Conservation (phyloP, 2,888 invertebrate genomes). For the Toxonevra muliebris region DNA sequence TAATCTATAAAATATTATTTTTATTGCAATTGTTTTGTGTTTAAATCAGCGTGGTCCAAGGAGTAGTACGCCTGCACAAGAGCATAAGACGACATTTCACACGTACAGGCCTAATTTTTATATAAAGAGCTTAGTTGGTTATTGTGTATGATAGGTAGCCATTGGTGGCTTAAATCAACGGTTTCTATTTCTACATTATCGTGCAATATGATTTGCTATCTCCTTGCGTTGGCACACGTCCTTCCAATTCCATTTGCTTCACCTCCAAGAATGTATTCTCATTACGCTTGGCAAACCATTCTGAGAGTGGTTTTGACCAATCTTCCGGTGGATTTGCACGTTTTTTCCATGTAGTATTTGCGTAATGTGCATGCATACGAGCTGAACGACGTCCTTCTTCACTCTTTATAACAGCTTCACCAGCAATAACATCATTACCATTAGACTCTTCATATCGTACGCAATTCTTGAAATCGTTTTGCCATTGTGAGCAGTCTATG, state of each 20-base stretch:
- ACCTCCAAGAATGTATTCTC: constrained; percentile 73
- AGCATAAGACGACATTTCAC: too few relatives aligned
- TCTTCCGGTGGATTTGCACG: constrained; percentile 78
- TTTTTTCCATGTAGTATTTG: constrained; percentile 83
- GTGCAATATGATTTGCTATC: constrained; percentile 49
- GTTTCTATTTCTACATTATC: constrained; percentile 51
- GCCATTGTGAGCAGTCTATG: constrained; percentile 82
- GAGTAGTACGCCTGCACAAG: too few relatives aligned
- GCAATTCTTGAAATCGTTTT: constrained; percentile 80
- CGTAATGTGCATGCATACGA: constrained; percentile 74
- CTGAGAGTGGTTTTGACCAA: constrained; percentile 85
- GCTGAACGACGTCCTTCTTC: constrained; percentile 73
- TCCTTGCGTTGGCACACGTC: constrained; percentile 47
- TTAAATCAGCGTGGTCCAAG: too few relatives aligned
- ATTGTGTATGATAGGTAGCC: too few relatives aligned
- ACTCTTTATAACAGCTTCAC: constrained; percentile 73
- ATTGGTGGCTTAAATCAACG: too few relatives aligned
- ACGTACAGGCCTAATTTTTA: too few relatives aligned
- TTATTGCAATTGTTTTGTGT: too few relatives aligned
- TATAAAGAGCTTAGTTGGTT: too few relatives aligned
- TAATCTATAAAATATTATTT: constrained; percentile 15
- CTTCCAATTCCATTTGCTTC: constrained; percentile 72
- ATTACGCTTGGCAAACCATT: constrained; percentile 75
- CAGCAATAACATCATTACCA: constrained; percentile 71
- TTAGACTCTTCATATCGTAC: constrained; percentile 71